Evolutionary conservation across 1,140 invertebrate species (phyloP).

Genomic region (Varroa destructor): DNA sequence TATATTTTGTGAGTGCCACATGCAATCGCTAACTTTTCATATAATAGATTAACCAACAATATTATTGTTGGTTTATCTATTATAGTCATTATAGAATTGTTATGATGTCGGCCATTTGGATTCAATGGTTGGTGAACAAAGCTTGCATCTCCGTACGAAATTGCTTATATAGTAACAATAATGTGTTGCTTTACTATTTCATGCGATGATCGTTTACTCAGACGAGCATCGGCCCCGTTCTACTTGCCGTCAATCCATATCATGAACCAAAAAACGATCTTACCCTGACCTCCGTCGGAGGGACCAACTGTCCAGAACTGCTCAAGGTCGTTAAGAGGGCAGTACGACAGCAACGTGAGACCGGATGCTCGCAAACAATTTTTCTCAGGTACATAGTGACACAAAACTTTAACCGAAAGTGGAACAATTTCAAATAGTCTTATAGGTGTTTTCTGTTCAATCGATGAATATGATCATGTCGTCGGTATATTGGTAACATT

Average conservation of each 20-base stretch:
- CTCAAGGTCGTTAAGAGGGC: conserved; percentile 77
- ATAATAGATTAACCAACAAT: too few species aligned
- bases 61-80: too few species aligned
- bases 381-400: conserved; percentile 60
- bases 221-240: conserved; percentile 81
- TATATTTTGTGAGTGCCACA: conserved; percentile 64
- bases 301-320: conserved; percentile 56
- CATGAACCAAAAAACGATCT: conserved; percentile 69
- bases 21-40: conserved; percentile 6
- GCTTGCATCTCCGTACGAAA: not conserved
- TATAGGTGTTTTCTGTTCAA: conserved; percentile 7
- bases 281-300: conserved; percentile 57
- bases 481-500: not conserved
- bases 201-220: conserved; percentile 43
- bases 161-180: conserved; percentile 27
- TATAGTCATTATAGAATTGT: not conserved
- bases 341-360: conserved; percentile 78
- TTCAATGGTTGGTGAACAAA: not conserved
- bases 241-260: conserved; percentile 76
- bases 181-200: conserved; percentile 3
- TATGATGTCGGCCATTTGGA: not conserved
- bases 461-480: not conserved
- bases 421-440: not conserved
- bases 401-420: too few species aligned
- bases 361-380: conserved; percentile 83